A percentile compares a stretch with the other conserved stretches of the same genome.
These are phyloP conservation scores for Cynaeus angustus DNA, from an alignment of 2,888 invertebrate genomes.

Conservation along the genomic window DNA sequence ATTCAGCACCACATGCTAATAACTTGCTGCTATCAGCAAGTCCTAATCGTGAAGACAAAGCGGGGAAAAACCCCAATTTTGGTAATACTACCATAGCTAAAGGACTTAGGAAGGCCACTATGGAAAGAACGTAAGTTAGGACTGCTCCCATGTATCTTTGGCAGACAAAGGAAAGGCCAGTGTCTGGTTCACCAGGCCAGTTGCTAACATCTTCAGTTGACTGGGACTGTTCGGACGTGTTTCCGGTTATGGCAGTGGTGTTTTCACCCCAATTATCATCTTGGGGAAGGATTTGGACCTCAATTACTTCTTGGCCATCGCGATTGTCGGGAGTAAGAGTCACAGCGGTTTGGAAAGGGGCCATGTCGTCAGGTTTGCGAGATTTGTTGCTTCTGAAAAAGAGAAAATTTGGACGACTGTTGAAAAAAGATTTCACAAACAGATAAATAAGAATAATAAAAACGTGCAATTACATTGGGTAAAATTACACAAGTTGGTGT, in stretches of 20 bases:
- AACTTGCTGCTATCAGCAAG: conserved; percentile 81
- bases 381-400: conserved; percentile 77
- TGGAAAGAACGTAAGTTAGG: conserved; percentile 85
- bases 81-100: conserved; percentile 96
- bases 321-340: conserved; percentile 86
- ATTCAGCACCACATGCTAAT: conserved; percentile 92
- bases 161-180: conserved; percentile 83
- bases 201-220: conserved; percentile 93
- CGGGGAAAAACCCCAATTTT: conserved; percentile 89
- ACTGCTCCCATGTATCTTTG: conserved; percentile 89
- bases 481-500: too few species aligned
- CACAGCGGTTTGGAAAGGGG: conserved; percentile 90
- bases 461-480: too few species aligned
- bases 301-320: conserved; percentile 93
- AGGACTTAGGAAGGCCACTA: conserved; percentile 92
- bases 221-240: conserved; percentile 96
- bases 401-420: too few species aligned
- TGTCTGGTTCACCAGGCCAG: conserved; percentile 84
- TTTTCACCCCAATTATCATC: conserved; percentile 99
- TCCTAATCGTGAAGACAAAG: conserved; percentile 80
- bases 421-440: not conserved
- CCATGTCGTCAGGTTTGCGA: conserved; percentile 81
- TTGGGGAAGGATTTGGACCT: conserved; percentile 96
- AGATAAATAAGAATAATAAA: not conserved
- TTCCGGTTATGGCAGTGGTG: conserved; percentile 96